A percentile compares a stretch with the other conserved stretches of the same genome.
Evolutionary conservation across 2,797 vertebrate species (phyloP).

Genomic region (Distichodus sexfasciatus): DNA sequence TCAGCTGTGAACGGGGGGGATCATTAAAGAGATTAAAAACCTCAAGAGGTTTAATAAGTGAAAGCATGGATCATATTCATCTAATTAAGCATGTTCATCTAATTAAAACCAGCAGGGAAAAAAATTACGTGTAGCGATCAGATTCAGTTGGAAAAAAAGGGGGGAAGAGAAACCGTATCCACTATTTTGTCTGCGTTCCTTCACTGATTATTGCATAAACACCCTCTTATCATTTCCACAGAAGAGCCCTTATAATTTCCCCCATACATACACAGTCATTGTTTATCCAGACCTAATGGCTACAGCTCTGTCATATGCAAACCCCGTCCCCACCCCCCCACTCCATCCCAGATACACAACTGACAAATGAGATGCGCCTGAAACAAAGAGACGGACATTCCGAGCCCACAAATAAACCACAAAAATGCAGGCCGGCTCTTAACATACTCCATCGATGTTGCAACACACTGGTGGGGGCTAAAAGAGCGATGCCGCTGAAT

Average conservation of each 20-base stretch:
- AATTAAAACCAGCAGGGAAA: not conserved
- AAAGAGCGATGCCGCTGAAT: not conserved
- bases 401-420: constrained; percentile 26
- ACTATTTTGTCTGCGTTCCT: constrained; percentile 16
- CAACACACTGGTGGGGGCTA: constrained; percentile 11
- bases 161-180: constrained; percentile 1
- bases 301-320: constrained; percentile 31
- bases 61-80: not conserved
- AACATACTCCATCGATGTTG: constrained; percentile 2
- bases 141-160: not conserved
- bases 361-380: constrained; percentile 39
- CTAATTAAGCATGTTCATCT: not conserved
- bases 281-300: constrained; percentile 46
- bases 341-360: constrained; percentile 5
- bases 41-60: not conserved
- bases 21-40: not conserved
- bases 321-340: not conserved
- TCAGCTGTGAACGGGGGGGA: not conserved
- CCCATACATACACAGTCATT: constrained; percentile 26
- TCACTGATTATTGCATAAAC: constrained; percentile 27
- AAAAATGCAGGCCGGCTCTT: constrained; percentile 25
- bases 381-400: constrained; percentile 44
- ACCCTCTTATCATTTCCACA: constrained; percentile 35
- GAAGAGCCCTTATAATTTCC: constrained; percentile 43
- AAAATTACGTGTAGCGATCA: not conserved